Percentiles rank a stretch among this genome's conserved stretches.
These are phyloP conservation scores for Deilephila porcellus DNA, from an alignment of 2,888 invertebrate species.

Conservation along the genomic window DNA sequence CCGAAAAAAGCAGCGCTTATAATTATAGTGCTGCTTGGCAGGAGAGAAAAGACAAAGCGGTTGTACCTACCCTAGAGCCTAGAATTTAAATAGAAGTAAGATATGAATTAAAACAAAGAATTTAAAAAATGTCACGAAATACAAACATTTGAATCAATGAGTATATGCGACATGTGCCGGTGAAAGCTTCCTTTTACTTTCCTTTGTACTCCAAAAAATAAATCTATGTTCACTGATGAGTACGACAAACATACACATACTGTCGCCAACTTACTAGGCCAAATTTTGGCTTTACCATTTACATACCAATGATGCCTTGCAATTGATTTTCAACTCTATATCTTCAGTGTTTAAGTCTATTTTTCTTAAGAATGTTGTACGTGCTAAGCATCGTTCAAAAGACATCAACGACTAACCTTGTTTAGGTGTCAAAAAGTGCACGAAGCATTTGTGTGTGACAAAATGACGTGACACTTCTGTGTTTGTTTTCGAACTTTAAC, in stretches of 20 bases:
- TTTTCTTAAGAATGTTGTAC: background rate
- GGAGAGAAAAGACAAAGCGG: too few relatives aligned
- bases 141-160: background rate
- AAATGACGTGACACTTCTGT: conserved; percentile 3
- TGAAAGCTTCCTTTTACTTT: conserved; percentile 29
- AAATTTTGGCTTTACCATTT: conserved; percentile 29
- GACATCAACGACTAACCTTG: conserved; percentile 49
- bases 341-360: background rate
- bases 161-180: background rate
- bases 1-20: too few relatives aligned
- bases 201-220: conserved; percentile 15
- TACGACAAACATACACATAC: conserved; percentile 28
- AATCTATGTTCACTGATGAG: conserved; percentile 17
- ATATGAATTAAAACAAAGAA: too few relatives aligned
- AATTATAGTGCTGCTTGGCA: too few relatives aligned
- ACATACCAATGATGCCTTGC: background rate
- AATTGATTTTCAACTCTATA: conserved; percentile 1
- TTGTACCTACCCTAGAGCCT: too few relatives aligned
- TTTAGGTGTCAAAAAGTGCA: conserved; percentile 33
- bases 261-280: conserved; percentile 32
- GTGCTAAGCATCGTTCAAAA: conserved; percentile 40
- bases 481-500: background rate
- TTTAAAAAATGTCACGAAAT: background rate
- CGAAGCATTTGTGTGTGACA: background rate
- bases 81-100: too few relatives aligned